Conservation (phyloP, 1,140 invertebrate genomes). For the Archivesica marissinica region DNA sequence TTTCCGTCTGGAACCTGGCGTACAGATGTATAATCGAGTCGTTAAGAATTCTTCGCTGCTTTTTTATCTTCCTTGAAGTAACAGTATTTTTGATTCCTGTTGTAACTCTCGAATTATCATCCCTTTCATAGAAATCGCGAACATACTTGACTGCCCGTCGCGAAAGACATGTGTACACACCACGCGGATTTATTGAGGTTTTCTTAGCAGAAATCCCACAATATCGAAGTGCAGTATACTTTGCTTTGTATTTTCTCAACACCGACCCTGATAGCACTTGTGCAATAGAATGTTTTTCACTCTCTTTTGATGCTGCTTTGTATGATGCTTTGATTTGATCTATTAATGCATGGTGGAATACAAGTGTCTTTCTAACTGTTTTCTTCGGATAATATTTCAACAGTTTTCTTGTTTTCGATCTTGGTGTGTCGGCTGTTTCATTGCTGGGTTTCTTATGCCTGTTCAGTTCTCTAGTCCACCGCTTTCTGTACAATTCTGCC, state of each 20-base stretch:
- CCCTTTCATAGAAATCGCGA: not conserved
- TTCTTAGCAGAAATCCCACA: not conserved
- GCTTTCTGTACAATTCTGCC: not conserved
- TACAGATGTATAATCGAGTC: not conserved
- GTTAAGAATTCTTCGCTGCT: not conserved
- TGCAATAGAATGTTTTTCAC: not conserved
- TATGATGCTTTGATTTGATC: conserved; percentile 6
- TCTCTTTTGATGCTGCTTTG: not conserved
- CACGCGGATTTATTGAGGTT: too few species aligned
- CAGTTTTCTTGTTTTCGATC: conserved; percentile 22
- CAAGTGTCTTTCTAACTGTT: conserved; percentile 17
- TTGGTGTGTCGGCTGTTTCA: conserved; percentile 8
- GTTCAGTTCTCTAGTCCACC: too few species aligned
- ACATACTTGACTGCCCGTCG: conserved; percentile 14
- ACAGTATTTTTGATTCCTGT: conserved; percentile 32
- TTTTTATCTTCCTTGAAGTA: conserved; percentile 22
- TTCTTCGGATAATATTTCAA: conserved; percentile 3
- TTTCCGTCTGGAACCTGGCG: conserved; percentile 4
- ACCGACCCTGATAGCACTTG: conserved; percentile 14
- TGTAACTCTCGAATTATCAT: conserved; percentile 29
- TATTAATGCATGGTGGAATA: conserved; percentile 2
- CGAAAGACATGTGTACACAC: too few species aligned
- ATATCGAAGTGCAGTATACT: not conserved
- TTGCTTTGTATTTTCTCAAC: conserved; percentile 21
- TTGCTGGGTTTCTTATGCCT: not conserved